These are phyloP conservation scores for Melanotaenia parkinsoni DNA, from an alignment of 2,797 vertebrate species.

Conservation along the genomic window DNA sequence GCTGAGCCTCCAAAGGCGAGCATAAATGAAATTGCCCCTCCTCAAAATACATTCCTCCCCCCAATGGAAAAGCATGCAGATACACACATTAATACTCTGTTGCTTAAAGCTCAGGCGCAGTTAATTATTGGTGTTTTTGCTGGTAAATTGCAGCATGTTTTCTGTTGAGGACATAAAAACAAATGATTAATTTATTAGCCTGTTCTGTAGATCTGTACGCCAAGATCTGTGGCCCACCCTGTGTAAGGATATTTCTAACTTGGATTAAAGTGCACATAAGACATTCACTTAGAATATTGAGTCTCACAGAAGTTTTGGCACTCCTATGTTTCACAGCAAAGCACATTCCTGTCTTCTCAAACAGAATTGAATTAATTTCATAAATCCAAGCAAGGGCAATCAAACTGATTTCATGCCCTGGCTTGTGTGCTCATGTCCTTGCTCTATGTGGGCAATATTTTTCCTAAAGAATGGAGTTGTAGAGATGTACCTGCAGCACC, in stretches of 20 bases:
- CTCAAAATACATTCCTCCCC: conserved; percentile 28
- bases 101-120: conserved; percentile 33
- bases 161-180: conserved; percentile 34
- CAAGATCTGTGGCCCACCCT: conserved; percentile 13
- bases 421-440: conserved; percentile 15
- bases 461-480: conserved; percentile 32
- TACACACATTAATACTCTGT: conserved; percentile 22
- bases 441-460: conserved; percentile 2
- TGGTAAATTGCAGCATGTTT: conserved; percentile 34
- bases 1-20: conserved; percentile 44
- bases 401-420: conserved; percentile 28
- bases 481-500: conserved; percentile 50
- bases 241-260: conserved; percentile 33
- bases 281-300: conserved; percentile 20
- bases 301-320: conserved; percentile 16
- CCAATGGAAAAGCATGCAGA: conserved; percentile 39
- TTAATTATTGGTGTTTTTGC: conserved; percentile 52
- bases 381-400: conserved; percentile 30
- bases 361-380: conserved; percentile 18
- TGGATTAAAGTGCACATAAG: conserved; percentile 22
- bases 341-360: conserved; percentile 11
- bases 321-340: conserved; percentile 6
- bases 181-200: conserved; percentile 61
- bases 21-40: conserved; percentile 34
- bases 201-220: conserved; percentile 32